These are phyloP conservation scores for Ceyx margarethae DNA, from an alignment of 2,113 vertebrate genomes.

Conservation along the genomic window DNA sequence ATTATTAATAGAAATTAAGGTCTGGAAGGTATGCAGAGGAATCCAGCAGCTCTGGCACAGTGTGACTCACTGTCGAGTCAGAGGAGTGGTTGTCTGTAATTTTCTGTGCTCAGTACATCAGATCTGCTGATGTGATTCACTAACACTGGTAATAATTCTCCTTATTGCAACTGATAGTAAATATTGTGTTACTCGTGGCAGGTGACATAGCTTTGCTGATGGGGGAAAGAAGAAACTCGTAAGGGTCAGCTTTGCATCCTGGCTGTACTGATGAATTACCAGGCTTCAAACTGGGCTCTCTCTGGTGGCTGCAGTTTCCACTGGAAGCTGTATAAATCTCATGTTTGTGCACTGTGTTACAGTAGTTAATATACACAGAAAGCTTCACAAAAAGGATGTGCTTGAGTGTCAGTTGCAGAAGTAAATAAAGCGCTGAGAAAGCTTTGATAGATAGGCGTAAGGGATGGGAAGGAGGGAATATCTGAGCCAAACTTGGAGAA, in stretches of 20 bases:
- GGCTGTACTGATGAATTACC: background rate
- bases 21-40: conserved; percentile 18
- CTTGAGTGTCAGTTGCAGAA: background rate
- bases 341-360: background rate
- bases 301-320: background rate
- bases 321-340: background rate
- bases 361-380: conserved; percentile 28
- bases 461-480: background rate
- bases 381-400: background rate
- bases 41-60: background rate
- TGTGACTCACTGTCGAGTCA: background rate
- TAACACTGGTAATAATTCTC: conserved; percentile 28
- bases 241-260: background rate
- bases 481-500: conserved; percentile 24
- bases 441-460: conserved; percentile 14
- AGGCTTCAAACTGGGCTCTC: background rate
- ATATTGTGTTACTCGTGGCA: conserved; percentile 16
- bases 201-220: background rate
- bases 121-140: background rate
- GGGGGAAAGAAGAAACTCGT: background rate
- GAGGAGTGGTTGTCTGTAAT: conserved; percentile 35
- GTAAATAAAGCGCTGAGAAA: background rate
- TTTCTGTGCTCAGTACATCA: background rate
- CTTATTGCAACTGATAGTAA: conserved; percentile 43
- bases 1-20: conserved; percentile 3